Base-by-base conservation (phyloP, 2,113 vertebrate genomes). In the Saccopteryx leptura region DNA sequence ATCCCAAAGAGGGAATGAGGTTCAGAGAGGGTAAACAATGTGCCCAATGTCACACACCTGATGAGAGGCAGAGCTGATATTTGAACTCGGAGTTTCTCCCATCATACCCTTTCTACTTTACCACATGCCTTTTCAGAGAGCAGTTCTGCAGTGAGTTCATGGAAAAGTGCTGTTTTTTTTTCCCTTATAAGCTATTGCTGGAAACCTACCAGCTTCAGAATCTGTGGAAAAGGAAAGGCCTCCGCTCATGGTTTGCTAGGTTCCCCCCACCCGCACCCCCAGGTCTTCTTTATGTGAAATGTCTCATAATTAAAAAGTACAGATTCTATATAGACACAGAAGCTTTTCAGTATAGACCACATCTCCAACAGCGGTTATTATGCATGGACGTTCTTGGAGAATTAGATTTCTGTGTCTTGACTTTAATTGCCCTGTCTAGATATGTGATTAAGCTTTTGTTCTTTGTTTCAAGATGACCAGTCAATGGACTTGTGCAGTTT, bases 381-480 rank as follows among this genome's bases (percentile, higher is more conserved):
- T 98, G 94, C 94, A 65, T 83, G 95, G 86, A 95, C 94, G 94
- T 97, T 60, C 96, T 94, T 63, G n/a, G 87, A 91, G 96, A 97
- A 98, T 97, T 96, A 97, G 96, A 96, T 97, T 96, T 97, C 96
- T 94, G 97, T 93, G 92, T 95, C 89, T 97, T 98, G 97, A 96
- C 95, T 98, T 95, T 98, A 97, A 98, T 97, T 96, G 91, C 96
- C 96, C 96, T 26, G 94, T 98, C 97, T 97, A 97, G 96, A 96
- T 98, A 94, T 94, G 97, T 83, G 96, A 97, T 96, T 97, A 97
- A 89, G 94, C 96, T 95, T 97, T 97, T 98, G 97, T 97, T 96
- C 96, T 96, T 97, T 98, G 97, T 97, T 97, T 98, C 91, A 80
- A 95, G 87, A 94, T 96, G 95, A 93, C 95, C 87, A 90, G 91